These are phyloP conservation scores for Heteromyza rotundicornis DNA, from an alignment of 2,888 invertebrate species.

Conservation along the genomic window DNA sequence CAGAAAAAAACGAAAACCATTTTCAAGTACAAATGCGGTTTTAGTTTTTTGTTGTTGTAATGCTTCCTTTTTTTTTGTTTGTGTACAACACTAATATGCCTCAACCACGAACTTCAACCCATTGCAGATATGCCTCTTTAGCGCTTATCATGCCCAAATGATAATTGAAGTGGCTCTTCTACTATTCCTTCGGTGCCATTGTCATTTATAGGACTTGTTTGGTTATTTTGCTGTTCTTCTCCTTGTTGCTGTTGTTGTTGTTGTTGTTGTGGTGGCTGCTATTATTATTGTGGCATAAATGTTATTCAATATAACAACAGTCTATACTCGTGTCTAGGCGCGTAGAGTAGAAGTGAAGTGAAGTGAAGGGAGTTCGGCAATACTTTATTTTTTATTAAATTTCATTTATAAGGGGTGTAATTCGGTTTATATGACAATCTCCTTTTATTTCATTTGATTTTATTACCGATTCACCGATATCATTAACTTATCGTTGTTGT, in stretches of 20 bases:
- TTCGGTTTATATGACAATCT: constrained; percentile 18
- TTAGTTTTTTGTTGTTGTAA: constrained; percentile 4
- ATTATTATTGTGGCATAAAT: not conserved
- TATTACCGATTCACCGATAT: constrained; percentile 21
- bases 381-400: constrained; percentile 12
- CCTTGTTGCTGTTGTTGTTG: constrained; percentile 2
- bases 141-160: constrained; percentile 57
- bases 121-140: constrained; percentile 39
- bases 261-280: not conserved
- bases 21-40: constrained; percentile 7
- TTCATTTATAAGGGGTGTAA: constrained; percentile 13
- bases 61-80: too few species aligned
- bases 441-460: constrained; percentile 10
- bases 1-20: not conserved
- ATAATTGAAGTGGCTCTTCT: constrained; percentile 50
- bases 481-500: constrained; percentile 16
- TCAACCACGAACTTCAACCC: constrained; percentile 1
- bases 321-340: too few species aligned
- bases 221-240: not conserved
- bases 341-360: too few species aligned
- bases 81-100: too few species aligned
- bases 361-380: too few species aligned
- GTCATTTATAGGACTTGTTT: not conserved
- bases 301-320: constrained; percentile 16
- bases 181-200: not conserved